Conservation (phyloP, 2,797 vertebrate genomes). For the Chrysocyon brachyurus region DNA sequence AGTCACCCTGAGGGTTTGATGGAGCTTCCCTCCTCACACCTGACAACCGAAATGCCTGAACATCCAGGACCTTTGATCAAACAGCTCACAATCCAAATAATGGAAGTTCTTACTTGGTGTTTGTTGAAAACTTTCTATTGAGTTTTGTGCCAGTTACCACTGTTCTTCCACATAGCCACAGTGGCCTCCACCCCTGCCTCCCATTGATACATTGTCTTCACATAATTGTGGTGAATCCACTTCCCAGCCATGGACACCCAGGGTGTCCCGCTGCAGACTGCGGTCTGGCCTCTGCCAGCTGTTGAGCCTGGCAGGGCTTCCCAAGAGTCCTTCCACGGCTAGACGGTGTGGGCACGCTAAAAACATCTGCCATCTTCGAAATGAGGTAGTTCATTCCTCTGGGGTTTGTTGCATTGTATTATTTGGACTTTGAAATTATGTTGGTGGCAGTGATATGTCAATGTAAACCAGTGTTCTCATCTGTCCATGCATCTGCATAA, state of each 20-base stretch:
- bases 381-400: background rate
- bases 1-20: background rate
- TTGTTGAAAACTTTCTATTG: background rate
- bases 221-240: background rate
- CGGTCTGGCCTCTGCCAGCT: background rate
- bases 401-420: background rate
- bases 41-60: too few relatives aligned
- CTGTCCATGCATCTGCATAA: background rate
- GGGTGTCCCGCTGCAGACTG: background rate
- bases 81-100: too few relatives aligned
- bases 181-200: too few relatives aligned
- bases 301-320: background rate
- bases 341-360: background rate
- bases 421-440: background rate
- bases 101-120: background rate
- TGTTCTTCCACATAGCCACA: background rate
- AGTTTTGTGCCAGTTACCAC: background rate
- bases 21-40: background rate
- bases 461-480: background rate
- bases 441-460: background rate
- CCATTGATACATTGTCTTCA: background rate
- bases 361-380: background rate
- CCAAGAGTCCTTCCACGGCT: background rate
- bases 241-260: background rate
- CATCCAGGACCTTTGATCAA: fast-evolving